These are phyloP conservation scores for Tachysurus fulvidraco DNA, from an alignment of 2,113 vertebrate genomes.

Conservation along the genomic window DNA sequence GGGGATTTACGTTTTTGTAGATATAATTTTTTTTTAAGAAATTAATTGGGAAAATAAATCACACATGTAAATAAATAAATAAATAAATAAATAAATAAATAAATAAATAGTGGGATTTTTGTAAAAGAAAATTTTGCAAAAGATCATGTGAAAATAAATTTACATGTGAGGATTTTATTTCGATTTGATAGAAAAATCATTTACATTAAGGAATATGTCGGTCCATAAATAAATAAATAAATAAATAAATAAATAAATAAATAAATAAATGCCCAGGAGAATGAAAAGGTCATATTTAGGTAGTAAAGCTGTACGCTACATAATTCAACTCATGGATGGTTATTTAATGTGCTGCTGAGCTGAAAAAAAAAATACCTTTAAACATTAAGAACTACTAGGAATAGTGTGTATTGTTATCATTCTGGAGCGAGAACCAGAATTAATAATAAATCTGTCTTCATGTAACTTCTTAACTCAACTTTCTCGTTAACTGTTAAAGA, in stretches of 20 bases:
- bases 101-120: too few relatives aligned
- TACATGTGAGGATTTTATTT: too few relatives aligned
- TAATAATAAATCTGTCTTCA: slow-evolving; percentile 1
- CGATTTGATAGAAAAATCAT: too few relatives aligned
- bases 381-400: neutral
- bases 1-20: too few relatives aligned
- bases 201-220: too few relatives aligned
- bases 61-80: too few relatives aligned
- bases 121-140: too few relatives aligned
- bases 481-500: neutral
- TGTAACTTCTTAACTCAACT: neutral
- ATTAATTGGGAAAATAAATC: too few relatives aligned
- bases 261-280: neutral
- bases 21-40: too few relatives aligned
- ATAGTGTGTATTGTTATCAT: neutral
- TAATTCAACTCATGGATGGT: neutral
- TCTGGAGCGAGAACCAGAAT: neutral
- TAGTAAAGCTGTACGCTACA: neutral
- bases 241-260: neutral
- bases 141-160: too few relatives aligned
- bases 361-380: neutral
- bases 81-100: too few relatives aligned
- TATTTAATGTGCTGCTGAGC: neutral
- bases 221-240: too few relatives aligned
- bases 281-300: neutral